phyloP scores from a whole-genome alignment of 2,888 invertebrate species.

The Leptinotarsa rubiginosa region DNA sequence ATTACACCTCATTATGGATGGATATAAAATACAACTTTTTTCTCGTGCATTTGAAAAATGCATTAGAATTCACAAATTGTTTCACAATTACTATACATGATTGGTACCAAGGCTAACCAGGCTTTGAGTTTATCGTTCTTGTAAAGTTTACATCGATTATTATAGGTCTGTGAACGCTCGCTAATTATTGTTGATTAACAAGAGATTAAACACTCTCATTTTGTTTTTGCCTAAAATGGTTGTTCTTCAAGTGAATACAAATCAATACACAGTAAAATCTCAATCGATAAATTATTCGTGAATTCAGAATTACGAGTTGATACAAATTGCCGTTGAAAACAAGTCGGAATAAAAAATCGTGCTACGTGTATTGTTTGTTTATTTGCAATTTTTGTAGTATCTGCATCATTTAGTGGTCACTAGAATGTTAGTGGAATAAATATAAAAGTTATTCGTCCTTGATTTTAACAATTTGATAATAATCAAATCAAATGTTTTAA shows the following conservation, averaged over 20 bases:
- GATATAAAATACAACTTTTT: constrained; percentile 11
- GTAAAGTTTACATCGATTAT: not conserved
- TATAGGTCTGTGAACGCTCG: not conserved
- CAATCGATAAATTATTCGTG: not conserved
- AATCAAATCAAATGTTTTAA: too few species aligned
- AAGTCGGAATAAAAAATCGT: not conserved
- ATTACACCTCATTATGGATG: constrained; percentile 14
- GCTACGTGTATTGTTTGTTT: too few species aligned
- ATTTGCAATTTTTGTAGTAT: too few species aligned
- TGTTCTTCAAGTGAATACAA: not conserved
- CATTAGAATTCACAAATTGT: constrained; percentile 25
- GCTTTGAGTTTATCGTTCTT: constrained; percentile 1
- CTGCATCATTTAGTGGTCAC: too few species aligned
- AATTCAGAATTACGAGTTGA: not conserved
- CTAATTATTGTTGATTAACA: not conserved
- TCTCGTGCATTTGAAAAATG: constrained; percentile 8
- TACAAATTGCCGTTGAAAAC: not conserved
- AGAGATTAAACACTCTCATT: constrained; percentile 1
- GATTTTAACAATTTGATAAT: too few species aligned
- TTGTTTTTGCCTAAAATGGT: not conserved
- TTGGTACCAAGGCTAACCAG: constrained; percentile 22
- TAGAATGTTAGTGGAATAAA: too few species aligned
- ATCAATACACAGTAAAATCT: not conserved
- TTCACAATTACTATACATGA: constrained; percentile 19
- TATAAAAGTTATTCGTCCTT: too few species aligned